Base-by-base conservation (phyloP, 2,888 invertebrate genomes). In the Cosmopolites sordidus region DNA sequence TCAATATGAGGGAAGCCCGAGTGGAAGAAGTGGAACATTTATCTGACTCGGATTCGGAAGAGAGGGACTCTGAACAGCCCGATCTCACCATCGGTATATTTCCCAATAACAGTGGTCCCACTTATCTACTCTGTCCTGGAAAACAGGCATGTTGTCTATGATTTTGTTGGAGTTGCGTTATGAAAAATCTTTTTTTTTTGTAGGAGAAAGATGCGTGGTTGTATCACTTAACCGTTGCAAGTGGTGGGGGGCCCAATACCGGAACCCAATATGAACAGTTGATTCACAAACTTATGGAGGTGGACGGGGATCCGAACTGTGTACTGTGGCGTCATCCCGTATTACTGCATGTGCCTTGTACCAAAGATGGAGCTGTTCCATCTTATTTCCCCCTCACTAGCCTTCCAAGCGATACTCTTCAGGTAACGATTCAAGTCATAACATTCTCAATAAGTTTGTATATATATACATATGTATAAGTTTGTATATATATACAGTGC, bases 221-320 rank as follows among this genome's bases (percentile, higher is more conserved):
- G 51, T 89, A 89, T 68, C 88, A 89, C 66, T 73, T 89, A 58
- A 95, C 94, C 0, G 91, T 97, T 9, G 96, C 96, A 0, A 92
- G 94, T 49, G 94, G 94, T 2, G 93, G 92, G 3, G 90, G 92
- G 0, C 86, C 90, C 2, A 89, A 87, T 68, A 90, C 87, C 38
- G 97, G 96, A 44, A 96, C 97, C 1, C 93, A 95, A 70, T 97
- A 93, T 72, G 98, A 98, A 71, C 94, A 97, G 70, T 79, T 97
- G 12, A 86, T 96, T 39, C 94, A 96, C 73, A 92, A 94, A 73
- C 80, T 98, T 27, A 95, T 97, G 95, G 94, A 95, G 73, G 91
- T 90, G 33, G 94, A 95, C 66, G 95, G 94, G 0, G 94, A 95
- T 77, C 86, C 92, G 11, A 90, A 86, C 73, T 92, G 92, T 73